A percentile compares a stretch with the other conserved stretches of the same genome.
phyloP scores from a whole-genome alignment of 2,113 vertebrate genomes.

The Siniperca knerii region DNA sequence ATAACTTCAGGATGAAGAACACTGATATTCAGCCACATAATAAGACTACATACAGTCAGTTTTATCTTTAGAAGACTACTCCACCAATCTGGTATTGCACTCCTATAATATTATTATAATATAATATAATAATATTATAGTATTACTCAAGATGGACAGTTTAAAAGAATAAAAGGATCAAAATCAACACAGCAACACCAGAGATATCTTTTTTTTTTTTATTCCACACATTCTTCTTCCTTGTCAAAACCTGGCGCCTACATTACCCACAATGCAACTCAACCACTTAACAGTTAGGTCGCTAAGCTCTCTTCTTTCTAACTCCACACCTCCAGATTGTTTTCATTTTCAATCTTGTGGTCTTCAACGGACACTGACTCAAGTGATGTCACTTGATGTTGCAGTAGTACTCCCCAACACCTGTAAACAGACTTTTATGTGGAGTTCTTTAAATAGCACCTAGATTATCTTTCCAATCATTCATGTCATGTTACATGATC shows the following conservation, averaged over 20 bases:
- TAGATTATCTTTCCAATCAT: background rate
- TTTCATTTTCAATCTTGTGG: background rate
- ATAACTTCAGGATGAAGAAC: background rate
- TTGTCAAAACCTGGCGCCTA: no score
- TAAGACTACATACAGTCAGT: background rate
- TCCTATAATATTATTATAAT: background rate
- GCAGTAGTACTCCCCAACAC: no score
- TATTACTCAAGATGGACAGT: background rate
- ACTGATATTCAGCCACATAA: background rate
- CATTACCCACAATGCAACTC: background rate
- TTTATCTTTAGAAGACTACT: background rate
- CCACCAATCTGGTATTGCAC: background rate
- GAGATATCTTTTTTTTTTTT: background rate
- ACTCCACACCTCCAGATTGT: background rate
- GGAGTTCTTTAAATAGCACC: background rate
- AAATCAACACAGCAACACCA: background rate
- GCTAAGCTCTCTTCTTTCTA: background rate
- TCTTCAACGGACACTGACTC: no score
- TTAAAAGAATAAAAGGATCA: no score
- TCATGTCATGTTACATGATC: background rate
- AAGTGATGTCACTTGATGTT: background rate
- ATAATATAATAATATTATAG: no score
- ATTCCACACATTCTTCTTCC: background rate
- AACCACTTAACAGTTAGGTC: background rate
- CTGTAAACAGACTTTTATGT: background rate